phyloP scores from a whole-genome alignment of 2,113 vertebrate species.

The Epinephelus fuscoguttatus region DNA sequence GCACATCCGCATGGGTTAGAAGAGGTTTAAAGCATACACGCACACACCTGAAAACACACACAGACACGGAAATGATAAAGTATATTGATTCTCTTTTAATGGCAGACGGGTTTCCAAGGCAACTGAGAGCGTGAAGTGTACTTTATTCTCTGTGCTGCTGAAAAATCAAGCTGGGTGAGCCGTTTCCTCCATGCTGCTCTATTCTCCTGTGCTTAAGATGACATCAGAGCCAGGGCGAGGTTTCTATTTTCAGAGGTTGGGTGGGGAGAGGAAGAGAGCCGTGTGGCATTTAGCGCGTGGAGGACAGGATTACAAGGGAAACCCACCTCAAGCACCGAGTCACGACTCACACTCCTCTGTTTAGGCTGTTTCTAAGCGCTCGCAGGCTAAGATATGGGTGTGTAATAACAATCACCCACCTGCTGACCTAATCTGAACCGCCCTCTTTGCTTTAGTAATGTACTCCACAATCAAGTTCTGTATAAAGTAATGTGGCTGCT shows the following conservation, averaged over 20 bases:
- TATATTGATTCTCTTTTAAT: conserved; percentile 42
- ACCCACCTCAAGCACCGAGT: conserved; percentile 42
- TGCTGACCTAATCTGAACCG: conserved; percentile 31
- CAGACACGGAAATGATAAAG: conserved; percentile 12
- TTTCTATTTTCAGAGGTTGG: conserved; percentile 59
- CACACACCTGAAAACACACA: not conserved
- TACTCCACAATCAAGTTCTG: conserved; percentile 9
- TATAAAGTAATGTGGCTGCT: conserved; percentile 20
- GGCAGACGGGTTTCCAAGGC: conserved; percentile 70
- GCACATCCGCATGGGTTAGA: not conserved
- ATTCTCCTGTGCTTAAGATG: conserved; percentile 54
- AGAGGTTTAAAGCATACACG: not conserved
- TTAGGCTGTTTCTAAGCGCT: conserved; percentile 10
- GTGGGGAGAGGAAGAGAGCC: conserved; percentile 45
- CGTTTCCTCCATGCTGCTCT: conserved; percentile 29
- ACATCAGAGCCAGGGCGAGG: conserved; percentile 43
- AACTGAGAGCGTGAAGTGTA: conserved; percentile 57
- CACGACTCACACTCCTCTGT: conserved; percentile 28
- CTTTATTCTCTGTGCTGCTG: conserved; percentile 25
- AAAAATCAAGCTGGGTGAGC: conserved; percentile 30
- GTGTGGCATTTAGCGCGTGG: conserved; percentile 43
- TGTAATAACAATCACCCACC: conserved; percentile 45
- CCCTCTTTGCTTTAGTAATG: conserved; percentile 16
- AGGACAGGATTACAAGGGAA: conserved; percentile 56
- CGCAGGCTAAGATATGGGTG: conserved; percentile 2